These are phyloP conservation scores for Premnoplex brunnescens DNA, from an alignment of 2,797 vertebrate genomes.

Conservation along the genomic window DNA sequence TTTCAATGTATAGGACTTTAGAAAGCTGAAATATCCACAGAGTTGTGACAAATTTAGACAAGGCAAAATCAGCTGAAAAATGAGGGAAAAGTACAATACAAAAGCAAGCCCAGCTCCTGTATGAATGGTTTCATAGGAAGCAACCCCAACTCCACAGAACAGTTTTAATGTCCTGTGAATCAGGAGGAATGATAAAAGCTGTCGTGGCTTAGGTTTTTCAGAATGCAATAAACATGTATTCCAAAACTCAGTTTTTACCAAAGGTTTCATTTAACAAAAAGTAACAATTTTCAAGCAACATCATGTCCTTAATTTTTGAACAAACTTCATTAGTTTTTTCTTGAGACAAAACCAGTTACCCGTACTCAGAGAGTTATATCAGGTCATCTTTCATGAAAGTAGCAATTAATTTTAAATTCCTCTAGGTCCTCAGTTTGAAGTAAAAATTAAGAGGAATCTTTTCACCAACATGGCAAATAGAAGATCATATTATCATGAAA, in stretches of 20 bases:
- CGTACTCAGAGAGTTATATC: neutral
- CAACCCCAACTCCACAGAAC: neutral
- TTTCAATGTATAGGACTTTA: neutral
- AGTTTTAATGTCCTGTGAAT: neutral
- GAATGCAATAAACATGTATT: neutral
- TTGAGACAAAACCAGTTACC: neutral
- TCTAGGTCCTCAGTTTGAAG: neutral
- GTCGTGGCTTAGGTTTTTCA: neutral
- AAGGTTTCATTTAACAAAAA: neutral
- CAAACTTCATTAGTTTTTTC: fast-evolving
- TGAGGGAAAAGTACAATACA: neutral
- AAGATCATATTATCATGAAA: neutral
- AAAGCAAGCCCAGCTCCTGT: neutral
- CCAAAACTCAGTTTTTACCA: neutral
- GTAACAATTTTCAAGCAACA: neutral
- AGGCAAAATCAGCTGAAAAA: neutral
- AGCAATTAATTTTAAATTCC: neutral
- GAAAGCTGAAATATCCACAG: neutral
- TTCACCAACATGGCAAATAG: neutral
- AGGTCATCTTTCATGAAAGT: neutral
- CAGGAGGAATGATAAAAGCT: neutral
- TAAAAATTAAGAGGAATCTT: neutral
- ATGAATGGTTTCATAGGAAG: neutral
- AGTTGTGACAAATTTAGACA: neutral
- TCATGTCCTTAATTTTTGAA: neutral